phyloP scores from a whole-genome alignment of 2,113 vertebrate genomes.

The Poecilia latipinna region DNA sequence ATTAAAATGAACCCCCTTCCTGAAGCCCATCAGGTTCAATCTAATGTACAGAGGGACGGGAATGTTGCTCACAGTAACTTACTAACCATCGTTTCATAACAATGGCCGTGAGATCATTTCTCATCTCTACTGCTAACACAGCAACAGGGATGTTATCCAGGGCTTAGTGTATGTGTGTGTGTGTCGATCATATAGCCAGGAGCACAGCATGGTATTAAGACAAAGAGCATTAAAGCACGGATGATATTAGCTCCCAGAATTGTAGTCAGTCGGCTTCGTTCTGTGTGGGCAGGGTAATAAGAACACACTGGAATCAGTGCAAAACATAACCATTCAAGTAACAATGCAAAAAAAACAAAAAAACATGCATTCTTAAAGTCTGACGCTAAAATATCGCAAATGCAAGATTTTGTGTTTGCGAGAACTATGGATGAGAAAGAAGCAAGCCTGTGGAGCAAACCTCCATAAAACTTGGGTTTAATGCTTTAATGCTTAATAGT shows the following conservation, averaged over 20 bases:
- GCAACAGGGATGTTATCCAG: slow-evolving; percentile 4
- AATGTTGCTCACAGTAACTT: neutral
- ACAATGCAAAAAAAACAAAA: neutral
- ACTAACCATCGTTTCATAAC: neutral
- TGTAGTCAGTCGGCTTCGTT: slow-evolving; percentile 30
- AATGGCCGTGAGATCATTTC: neutral
- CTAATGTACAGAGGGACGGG: neutral
- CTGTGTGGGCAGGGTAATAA: slow-evolving; percentile 43
- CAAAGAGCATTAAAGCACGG: slow-evolving; percentile 16
- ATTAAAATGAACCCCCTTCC: neutral
- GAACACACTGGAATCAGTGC: slow-evolving; percentile 34
- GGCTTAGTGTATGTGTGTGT: neutral
- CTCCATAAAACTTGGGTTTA: neutral
- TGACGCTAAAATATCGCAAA: neutral
- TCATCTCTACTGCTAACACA: slow-evolving; percentile 9
- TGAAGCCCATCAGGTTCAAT: neutral
- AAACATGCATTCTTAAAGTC: neutral
- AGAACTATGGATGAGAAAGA: neutral
- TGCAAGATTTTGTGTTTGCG: too few species aligned
- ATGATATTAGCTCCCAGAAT: slow-evolving; percentile 47
- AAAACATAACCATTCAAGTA: slow-evolving; percentile 35
- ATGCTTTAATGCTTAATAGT: too few species aligned
- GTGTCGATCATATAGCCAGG: slow-evolving; percentile 18
- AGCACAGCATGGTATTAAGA: slow-evolving; percentile 55
- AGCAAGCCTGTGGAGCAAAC: neutral